Percentiles rank a stretch among this genome's conserved stretches.
Evolutionary conservation across 1,140 invertebrate genomes (phyloP).

Genomic region (Orchestia grillus): DNA sequence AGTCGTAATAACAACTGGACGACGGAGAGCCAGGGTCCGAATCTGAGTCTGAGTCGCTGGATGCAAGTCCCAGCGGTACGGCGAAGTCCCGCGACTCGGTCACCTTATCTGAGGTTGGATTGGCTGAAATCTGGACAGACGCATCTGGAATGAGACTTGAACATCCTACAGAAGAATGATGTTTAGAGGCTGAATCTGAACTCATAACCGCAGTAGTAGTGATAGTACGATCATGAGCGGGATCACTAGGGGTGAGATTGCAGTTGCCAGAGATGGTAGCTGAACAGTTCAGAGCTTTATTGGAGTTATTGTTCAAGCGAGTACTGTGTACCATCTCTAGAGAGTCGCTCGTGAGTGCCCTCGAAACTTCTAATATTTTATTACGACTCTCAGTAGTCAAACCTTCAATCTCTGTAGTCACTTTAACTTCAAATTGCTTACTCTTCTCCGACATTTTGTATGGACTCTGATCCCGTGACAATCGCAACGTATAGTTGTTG

Average conservation of each 20-base stretch:
- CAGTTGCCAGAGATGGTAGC: not conserved
- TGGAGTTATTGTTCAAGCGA: not conserved
- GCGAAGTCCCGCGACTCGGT: not conserved
- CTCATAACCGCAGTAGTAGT: not conserved
- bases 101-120: not conserved
- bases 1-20: slow-evolving; percentile 35
- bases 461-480: not conserved
- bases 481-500: not conserved
- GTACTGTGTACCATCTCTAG: not conserved
- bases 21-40: not conserved
- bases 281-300: not conserved
- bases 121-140: not conserved
- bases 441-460: not conserved
- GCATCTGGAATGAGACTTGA: not conserved
- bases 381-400: not conserved
- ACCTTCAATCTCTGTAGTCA: not conserved
- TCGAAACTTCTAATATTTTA: not conserved
- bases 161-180: not conserved
- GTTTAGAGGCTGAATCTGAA: not conserved
- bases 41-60: not conserved
- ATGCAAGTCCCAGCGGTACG: not conserved
- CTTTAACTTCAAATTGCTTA: not conserved
- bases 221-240: not conserved
- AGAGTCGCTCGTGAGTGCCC: not conserved
- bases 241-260: not conserved